A percentile compares a stretch with the other conserved stretches of the same genome.
Evolutionary conservation across 2,797 vertebrate species (phyloP).

Genomic region (Odontamblyopus lacepedii): DNA sequence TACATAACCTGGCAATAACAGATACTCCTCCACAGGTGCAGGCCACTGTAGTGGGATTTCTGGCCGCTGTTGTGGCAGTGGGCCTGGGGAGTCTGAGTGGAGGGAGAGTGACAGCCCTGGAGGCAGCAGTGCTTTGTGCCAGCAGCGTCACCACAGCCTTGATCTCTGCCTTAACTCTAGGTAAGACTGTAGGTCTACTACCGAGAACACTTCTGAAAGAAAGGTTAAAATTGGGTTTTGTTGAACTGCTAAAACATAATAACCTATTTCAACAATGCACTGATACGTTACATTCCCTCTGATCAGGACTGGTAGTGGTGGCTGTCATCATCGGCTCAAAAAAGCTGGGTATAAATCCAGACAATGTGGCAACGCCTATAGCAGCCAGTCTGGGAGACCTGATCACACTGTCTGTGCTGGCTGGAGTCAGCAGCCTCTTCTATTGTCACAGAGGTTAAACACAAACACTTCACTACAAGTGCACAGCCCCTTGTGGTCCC

Average conservation of each 20-base stretch:
- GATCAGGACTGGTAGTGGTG: slow-evolving; percentile 85
- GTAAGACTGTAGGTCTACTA: slow-evolving; percentile 62
- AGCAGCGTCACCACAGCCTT: slow-evolving; percentile 88
- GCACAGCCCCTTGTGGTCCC: neutral
- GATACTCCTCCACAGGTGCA: slow-evolving; percentile 76
- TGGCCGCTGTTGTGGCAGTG: slow-evolving; percentile 84
- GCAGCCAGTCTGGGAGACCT: slow-evolving; percentile 90
- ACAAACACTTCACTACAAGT: neutral
- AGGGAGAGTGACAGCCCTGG: slow-evolving; percentile 72
- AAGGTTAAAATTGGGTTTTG: neutral
- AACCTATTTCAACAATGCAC: neutral
- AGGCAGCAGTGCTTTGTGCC: slow-evolving; percentile 82
- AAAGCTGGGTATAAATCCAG: slow-evolving; percentile 86
- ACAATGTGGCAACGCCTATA: slow-evolving; percentile 89
- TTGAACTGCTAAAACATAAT: neutral
- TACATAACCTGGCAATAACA: neutral
- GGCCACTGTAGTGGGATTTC: slow-evolving; percentile 86
- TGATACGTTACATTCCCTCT: neutral
- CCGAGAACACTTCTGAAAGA: neutral
- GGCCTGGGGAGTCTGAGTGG: slow-evolving; percentile 77
- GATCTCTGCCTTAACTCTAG: slow-evolving; percentile 82
- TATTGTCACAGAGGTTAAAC: slow-evolving; percentile 81
- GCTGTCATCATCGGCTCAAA: slow-evolving; percentile 83
- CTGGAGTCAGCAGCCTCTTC: slow-evolving; percentile 82
- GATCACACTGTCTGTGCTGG: slow-evolving; percentile 84